Evolutionary conservation across 2,113 vertebrate genomes (phyloP).

Genomic region (Rana temporaria): DNA sequence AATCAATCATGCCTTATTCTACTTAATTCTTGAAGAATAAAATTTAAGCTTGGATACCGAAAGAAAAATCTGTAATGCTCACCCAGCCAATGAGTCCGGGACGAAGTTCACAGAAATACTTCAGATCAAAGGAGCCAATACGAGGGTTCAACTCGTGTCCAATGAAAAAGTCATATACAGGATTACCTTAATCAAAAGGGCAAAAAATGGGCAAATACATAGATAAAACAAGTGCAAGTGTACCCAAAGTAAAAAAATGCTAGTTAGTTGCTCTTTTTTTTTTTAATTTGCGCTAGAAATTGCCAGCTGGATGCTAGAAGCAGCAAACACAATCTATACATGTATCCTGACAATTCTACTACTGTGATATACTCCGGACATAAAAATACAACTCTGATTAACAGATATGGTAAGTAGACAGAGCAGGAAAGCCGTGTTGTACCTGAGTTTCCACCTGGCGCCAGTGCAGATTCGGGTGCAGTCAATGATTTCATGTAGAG

Average conservation of each 20-base stretch:
- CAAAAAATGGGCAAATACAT: background rate
- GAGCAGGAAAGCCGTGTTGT: conserved; percentile 39
- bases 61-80: conserved; percentile 61
- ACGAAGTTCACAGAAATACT: conserved; percentile 90
- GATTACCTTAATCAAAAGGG: conserved; percentile 73
- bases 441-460: conserved; percentile 88
- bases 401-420: no score
- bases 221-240: background rate
- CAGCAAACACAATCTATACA: no score
- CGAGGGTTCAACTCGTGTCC: conserved; percentile 90
- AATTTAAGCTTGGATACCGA: background rate
- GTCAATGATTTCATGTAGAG: conserved; percentile 81
- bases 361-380: no score
- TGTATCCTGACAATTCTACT: no score
- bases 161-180: conserved; percentile 88
- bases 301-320: no score
- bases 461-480: conserved; percentile 74
- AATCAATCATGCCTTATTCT: no score
- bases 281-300: no score
- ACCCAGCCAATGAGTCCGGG: conserved; percentile 93
- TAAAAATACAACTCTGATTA: no score
- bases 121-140: conserved; percentile 83
- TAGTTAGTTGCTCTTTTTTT: no score
- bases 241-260: background rate
- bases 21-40: no score